A percentile compares a stretch with the other conserved stretches of the same genome.
phyloP scores from a whole-genome alignment of 2,888 invertebrate genomes.

The Sesia apiformis region DNA sequence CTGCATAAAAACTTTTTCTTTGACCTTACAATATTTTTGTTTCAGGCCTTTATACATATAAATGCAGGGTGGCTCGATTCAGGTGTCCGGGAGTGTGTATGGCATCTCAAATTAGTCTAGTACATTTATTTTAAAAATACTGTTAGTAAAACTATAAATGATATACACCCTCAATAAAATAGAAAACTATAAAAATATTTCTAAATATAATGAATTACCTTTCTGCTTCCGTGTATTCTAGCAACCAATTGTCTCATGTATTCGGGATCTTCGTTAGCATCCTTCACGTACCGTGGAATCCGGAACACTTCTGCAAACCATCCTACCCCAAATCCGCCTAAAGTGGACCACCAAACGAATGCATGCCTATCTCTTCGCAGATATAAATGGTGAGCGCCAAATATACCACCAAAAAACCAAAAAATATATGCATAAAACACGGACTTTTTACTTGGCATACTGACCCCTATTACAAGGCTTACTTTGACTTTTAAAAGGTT shows the following conservation, averaged over 20 bases:
- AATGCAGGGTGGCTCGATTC: too few species aligned
- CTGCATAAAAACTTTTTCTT: too few species aligned
- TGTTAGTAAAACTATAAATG: too few species aligned
- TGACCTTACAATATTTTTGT: too few species aligned
- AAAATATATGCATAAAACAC: constrained; percentile 83
- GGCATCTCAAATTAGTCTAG: too few species aligned
- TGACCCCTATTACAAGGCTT: constrained; percentile 11
- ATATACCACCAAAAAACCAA: constrained; percentile 91
- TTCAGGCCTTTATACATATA: too few species aligned
- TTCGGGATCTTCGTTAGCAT: constrained; percentile 83
- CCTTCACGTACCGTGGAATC: constrained; percentile 89
- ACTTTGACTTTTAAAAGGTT: too few species aligned
- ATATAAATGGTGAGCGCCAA: constrained; percentile 94
- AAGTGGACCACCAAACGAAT: constrained; percentile 90
- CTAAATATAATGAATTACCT: constrained; percentile 60
- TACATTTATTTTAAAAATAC: too few species aligned
- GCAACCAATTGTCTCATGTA: constrained; percentile 78
- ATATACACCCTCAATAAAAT: too few species aligned
- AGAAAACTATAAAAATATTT: background rate
- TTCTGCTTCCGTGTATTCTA: constrained; percentile 76
- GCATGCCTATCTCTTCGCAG: constrained; percentile 91
- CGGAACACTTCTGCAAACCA: constrained; percentile 90
- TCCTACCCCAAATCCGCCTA: constrained; percentile 91
- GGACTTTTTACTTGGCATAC: constrained; percentile 63
- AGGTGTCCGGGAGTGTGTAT: too few species aligned